Evolutionary conservation across 37 sponge, comb jelly and placozoan species (phyloP).

Genomic region (Ephydatia muelleri): DNA sequence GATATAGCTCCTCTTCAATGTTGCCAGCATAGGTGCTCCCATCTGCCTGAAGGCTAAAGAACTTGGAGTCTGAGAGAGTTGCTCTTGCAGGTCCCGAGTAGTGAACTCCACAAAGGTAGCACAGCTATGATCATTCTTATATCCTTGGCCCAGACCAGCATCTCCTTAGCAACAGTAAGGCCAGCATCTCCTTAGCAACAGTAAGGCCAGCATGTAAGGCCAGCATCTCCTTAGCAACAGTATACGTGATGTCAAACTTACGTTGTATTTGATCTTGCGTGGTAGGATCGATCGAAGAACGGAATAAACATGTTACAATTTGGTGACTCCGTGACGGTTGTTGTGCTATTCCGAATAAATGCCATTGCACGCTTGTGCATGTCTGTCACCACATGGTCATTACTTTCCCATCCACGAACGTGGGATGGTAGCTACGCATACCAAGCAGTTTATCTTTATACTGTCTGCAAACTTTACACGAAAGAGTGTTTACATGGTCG

Average conservation of each 20-base stretch:
- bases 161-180: slow-evolving; percentile 16
- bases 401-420: too few relatives aligned
- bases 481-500: too few relatives aligned
- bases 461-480: too few relatives aligned
- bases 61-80: too few relatives aligned
- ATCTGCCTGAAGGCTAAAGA: slow-evolving; percentile 9
- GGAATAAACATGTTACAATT: neutral
- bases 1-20: neutral
- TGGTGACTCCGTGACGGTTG: neutral
- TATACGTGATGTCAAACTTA: slow-evolving; percentile 17
- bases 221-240: slow-evolving; percentile 22
- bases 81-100: too few relatives aligned
- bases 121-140: slow-evolving; percentile 15
- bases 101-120: too few relatives aligned
- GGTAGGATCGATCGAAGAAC: slow-evolving; percentile 22
- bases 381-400: neutral
- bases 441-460: too few relatives aligned
- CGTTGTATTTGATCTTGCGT: neutral
- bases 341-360: too few relatives aligned
- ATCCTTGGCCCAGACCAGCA: slow-evolving; percentile 24
- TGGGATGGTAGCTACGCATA: too few relatives aligned
- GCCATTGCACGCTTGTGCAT: too few relatives aligned
- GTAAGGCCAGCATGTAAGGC: slow-evolving; percentile 4
- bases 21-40: slow-evolving; percentile 6
- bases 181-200: slow-evolving; percentile 23